Percentiles rank a stretch among this genome's conserved stretches.
Evolutionary conservation across 2,888 invertebrate species (phyloP).

Genomic region (Clivina fossor): DNA sequence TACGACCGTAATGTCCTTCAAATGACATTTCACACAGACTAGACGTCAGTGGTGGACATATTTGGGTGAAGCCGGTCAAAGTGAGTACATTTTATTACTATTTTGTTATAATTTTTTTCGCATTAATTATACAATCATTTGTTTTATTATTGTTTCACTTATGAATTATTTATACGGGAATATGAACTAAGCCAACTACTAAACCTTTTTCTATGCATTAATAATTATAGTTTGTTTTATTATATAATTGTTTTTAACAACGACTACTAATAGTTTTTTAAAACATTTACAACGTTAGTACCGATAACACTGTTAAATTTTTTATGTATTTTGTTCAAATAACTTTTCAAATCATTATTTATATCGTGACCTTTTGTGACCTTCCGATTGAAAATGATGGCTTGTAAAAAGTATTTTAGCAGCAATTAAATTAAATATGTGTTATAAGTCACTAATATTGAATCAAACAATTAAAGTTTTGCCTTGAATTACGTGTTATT

Average conservation of each 20-base stretch:
- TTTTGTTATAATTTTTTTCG: conserved; percentile 1
- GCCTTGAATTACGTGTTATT: no score
- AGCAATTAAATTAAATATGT: no score
- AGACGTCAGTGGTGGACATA: conserved; percentile 2
- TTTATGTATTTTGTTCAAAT: conserved; percentile 3
- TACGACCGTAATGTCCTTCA: conserved; percentile 19
- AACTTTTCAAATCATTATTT: conserved; percentile 6
- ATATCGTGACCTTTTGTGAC: conserved; percentile 23
- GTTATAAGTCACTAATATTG: no score
- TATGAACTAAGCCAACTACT: no score
- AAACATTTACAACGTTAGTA: not conserved
- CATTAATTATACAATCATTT: conserved; percentile 1
- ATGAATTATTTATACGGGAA: conserved; percentile 9
- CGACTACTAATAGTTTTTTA: conserved; percentile 9
- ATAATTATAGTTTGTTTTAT: not conserved
- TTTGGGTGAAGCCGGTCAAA: conserved; percentile 6
- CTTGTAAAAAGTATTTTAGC: no score
- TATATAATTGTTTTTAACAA: conserved; percentile 14
- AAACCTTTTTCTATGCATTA: no score
- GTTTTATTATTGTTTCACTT: not conserved
- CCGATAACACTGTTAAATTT: not conserved
- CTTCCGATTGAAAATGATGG: no score
- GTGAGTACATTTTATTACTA: conserved; percentile 16
- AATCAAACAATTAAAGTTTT: no score
- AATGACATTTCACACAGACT: conserved; percentile 18